These are phyloP conservation scores for Micromesistius poutassou DNA, from an alignment of 2,797 vertebrate genomes.

Conservation along the genomic window DNA sequence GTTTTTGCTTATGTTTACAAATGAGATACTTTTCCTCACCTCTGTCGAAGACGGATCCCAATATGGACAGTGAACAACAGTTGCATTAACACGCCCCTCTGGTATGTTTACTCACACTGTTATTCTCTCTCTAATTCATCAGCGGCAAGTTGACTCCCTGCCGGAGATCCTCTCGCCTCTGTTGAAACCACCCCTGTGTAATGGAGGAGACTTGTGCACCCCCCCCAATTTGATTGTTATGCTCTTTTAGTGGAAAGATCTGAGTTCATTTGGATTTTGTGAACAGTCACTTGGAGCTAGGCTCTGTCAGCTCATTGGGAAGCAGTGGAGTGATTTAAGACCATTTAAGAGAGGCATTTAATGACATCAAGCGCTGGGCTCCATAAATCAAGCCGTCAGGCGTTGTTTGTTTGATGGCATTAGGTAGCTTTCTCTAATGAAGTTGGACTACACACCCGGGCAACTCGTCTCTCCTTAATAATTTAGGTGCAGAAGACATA, in stretches of 20 bases:
- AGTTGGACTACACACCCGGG: not conserved
- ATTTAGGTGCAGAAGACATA: not conserved
- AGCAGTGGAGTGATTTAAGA: not conserved
- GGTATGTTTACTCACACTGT: conserved; percentile 31
- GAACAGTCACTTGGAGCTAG: not conserved
- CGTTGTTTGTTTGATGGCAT: not conserved
- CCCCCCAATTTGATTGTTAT: not conserved
- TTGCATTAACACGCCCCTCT: conserved; percentile 20
- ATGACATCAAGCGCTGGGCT: conserved; percentile 4
- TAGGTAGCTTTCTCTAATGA: conserved; percentile 13
- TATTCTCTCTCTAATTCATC: conserved; percentile 19
- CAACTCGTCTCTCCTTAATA: not conserved
- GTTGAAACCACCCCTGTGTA: not conserved
- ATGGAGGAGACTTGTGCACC: not conserved
- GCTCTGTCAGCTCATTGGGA: conserved; percentile 2
- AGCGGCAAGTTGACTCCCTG: conserved; percentile 5
- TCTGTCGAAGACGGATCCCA: not conserved
- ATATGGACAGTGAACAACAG: not conserved
- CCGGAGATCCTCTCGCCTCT: not conserved
- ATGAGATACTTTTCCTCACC: not conserved
- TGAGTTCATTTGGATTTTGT: conserved; percentile 10
- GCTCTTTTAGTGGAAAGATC: not conserved
- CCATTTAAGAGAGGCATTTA: conserved; percentile 5
- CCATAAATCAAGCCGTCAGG: conserved; percentile 5
- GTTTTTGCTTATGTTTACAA: conserved; percentile 1